Percentiles rank a stretch among this genome's conserved stretches.
Evolutionary conservation across 1,140 invertebrate species (phyloP).

Genomic region (Venturia canescens): DNA sequence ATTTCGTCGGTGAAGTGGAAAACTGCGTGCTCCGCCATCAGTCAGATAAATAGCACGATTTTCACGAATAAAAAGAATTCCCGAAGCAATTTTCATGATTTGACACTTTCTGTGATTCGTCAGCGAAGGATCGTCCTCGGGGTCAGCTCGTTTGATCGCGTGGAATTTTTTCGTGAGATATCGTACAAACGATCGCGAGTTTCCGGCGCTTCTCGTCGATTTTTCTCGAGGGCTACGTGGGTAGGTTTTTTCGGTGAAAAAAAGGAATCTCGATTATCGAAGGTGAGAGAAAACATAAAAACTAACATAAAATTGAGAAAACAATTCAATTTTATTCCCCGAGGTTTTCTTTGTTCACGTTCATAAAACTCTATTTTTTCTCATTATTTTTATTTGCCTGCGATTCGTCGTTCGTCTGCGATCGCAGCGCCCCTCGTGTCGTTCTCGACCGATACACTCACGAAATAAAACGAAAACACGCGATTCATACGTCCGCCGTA

Average conservation of each 20-base stretch:
- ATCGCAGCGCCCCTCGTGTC: background rate
- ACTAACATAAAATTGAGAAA: background rate
- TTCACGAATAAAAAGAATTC: too few species aligned
- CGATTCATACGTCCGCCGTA: too few species aligned
- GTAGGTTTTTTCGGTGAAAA: background rate
- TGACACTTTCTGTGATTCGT: too few species aligned
- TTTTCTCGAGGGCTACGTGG: background rate
- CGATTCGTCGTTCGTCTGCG: background rate
- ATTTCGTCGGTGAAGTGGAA: too few species aligned
- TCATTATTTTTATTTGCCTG: background rate
- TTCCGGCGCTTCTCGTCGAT: background rate
- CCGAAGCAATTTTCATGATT: too few species aligned
- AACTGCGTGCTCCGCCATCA: too few species aligned
- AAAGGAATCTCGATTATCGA: background rate
- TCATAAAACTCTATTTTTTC: background rate
- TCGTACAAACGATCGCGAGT: background rate
- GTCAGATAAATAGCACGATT: too few species aligned
- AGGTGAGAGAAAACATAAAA: background rate
- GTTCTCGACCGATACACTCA: too few species aligned
- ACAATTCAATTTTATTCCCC: background rate
- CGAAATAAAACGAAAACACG: too few species aligned
- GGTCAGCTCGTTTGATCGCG: slow-evolving; percentile 7
- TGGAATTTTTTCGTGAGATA: background rate
- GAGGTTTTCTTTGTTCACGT: background rate
- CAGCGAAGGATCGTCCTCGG: background rate